Evolutionary conservation across 2,888 invertebrate species (phyloP).

Genomic region (Biston betularia): DNA sequence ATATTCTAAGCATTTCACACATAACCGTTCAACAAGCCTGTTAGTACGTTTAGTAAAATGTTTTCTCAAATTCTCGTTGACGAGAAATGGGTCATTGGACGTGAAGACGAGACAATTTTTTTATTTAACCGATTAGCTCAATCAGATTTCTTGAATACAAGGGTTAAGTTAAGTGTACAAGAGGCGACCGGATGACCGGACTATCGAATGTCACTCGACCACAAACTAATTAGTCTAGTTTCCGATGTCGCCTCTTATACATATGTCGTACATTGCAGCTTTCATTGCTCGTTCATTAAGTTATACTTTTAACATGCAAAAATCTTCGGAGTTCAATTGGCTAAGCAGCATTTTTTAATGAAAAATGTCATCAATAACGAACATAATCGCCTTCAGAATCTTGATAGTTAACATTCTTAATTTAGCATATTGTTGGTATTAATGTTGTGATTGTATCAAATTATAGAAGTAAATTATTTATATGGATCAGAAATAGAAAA

Average conservation of each 20-base stretch:
- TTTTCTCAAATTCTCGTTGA: too few relatives aligned
- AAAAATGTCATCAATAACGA: constrained; percentile 23
- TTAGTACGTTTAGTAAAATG: too few relatives aligned
- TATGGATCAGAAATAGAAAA: too few relatives aligned
- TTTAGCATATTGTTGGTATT: too few relatives aligned
- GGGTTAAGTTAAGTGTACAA: background rate
- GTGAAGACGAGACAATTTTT: too few relatives aligned
- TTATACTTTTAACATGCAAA: constrained; percentile 22
- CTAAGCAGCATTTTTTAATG: background rate
- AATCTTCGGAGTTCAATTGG: constrained; percentile 25
- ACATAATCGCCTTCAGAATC: too few relatives aligned
- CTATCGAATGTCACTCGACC: background rate
- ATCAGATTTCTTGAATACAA: too few relatives aligned
- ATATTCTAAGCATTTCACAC: background rate
- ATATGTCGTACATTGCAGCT: background rate
- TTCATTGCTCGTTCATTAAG: background rate
- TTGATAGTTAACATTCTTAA: too few relatives aligned
- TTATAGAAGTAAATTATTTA: too few relatives aligned
- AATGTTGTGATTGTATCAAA: too few relatives aligned
- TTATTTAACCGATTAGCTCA: too few relatives aligned
- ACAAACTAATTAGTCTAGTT: background rate
- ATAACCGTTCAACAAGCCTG: background rate
- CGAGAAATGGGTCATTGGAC: too few relatives aligned
- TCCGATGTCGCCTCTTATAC: background rate
- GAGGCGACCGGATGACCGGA: background rate